Conservation (phyloP, 92 coral and sea anemone genomes). For the Zoanthus sociatus region DNA sequence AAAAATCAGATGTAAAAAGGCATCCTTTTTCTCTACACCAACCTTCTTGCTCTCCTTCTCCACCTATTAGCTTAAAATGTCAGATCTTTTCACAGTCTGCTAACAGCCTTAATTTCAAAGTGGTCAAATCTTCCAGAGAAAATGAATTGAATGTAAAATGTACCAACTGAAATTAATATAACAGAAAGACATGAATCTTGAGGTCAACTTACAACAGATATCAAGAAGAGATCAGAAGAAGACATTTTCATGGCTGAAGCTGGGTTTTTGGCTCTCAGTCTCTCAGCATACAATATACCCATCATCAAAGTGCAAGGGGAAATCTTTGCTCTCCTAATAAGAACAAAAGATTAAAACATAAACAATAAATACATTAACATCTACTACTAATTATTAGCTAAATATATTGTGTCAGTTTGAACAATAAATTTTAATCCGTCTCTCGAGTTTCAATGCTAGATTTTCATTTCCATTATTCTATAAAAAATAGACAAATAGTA, state of each 20-base stretch:
- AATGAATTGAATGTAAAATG: too few species aligned
- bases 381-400: too few species aligned
- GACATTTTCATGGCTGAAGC: conserved; percentile 69
- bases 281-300: conserved; percentile 96
- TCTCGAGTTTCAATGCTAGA: not conserved
- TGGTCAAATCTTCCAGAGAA: too few species aligned
- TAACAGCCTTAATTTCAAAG: too few species aligned
- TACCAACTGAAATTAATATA: too few species aligned
- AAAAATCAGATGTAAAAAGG: too few species aligned
- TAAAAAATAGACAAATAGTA: not conserved
- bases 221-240: conserved; percentile 91
- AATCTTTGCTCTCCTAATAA: conserved; percentile 88
- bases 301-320: conserved; percentile 98
- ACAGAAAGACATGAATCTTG: not conserved
- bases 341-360: not conserved
- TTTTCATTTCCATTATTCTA: not conserved
- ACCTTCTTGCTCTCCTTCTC: too few species aligned
- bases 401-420: too few species aligned
- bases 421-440: not conserved
- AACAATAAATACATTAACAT: too few species aligned
- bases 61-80: too few species aligned
- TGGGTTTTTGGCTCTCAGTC: conserved; percentile 79
- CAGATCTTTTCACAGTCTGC: too few species aligned
- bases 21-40: too few species aligned
- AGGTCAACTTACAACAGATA: conserved; percentile 83